Conservation (phyloP, 2,888 invertebrate genomes). For the Flexamia atlantica region DNA sequence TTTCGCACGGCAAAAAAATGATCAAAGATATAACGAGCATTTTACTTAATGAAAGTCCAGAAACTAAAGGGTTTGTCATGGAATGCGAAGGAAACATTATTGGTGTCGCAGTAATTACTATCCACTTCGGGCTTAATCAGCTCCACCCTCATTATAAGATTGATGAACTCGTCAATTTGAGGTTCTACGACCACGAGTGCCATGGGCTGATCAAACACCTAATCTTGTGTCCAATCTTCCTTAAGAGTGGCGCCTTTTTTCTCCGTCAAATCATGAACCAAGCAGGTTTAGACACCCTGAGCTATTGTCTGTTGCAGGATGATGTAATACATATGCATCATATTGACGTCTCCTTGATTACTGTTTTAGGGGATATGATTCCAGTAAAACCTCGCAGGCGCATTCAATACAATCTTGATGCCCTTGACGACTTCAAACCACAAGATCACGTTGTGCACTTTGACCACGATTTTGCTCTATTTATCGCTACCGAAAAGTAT, state of each 20-base stretch:
- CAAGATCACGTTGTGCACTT: constrained; percentile 3
- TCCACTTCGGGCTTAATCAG: not conserved
- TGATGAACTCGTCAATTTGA: not conserved
- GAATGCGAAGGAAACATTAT: constrained; percentile 20
- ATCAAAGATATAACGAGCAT: not conserved
- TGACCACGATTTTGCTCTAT: constrained; percentile 32
- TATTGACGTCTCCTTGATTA: not conserved
- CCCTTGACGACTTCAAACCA: not conserved
- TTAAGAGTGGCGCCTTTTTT: constrained; percentile 78
- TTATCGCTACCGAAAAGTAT: constrained; percentile 20
- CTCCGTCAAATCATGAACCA: constrained; percentile 81
- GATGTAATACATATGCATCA: constrained; percentile 42
- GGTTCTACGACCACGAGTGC: not conserved
- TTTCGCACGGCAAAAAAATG: not conserved
- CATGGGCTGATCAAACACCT: constrained; percentile 75
- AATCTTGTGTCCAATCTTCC: constrained; percentile 79
- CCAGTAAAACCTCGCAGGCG: constrained; percentile 10
- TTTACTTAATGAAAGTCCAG: not conserved
- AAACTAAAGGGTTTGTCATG: constrained; percentile 4
- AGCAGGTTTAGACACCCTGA: constrained; percentile 77
- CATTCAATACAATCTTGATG: not conserved
- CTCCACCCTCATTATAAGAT: constrained; percentile 20
- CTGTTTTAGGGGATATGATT: constrained; percentile 8
- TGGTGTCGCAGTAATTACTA: constrained; percentile 22
- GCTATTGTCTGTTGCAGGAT: constrained; percentile 76